Evolutionary conservation across 2,797 vertebrate genomes (phyloP), one percentile per base, ranked within the genome.

Genomic region (Falco columbarius): DNA sequence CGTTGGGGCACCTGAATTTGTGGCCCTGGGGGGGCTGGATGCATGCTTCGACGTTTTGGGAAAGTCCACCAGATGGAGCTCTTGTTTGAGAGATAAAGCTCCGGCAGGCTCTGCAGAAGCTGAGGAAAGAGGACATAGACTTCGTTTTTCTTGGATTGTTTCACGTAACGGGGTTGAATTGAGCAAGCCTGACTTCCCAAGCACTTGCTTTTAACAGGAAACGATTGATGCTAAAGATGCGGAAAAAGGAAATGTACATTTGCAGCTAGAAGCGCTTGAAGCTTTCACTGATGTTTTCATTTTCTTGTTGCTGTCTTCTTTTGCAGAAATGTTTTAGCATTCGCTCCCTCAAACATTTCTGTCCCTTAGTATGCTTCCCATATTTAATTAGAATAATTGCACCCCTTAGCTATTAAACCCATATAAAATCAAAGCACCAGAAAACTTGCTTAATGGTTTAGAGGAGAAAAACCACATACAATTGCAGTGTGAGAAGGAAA

Each of bases 11-110:
- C 12, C 4, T 6, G n/a, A 21, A 4, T 40, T 86, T 38, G n/a
- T 38, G n/a, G 26, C 47, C 36, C n/a, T 1, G 2, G 13, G 10
- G 70, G 26, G 23, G 24, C 36, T 32, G 54, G 30, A 2, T 18
- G 58, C 26, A 27, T 47, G 54, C 16, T 68, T 51, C 1, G 24
- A 18, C 12, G 3, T 91, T 92, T 94, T 49, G 32, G 79, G 42
- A 70, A 79, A 94, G 87, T 11, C 98, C 98, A 97, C 96, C 97
- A 98, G 98, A 96, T 98, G 98, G 98, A 96, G 97, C 96, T 97
- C 93, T 97, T 97, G 98, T 67, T 94, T 97, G 98, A 95, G 88
- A 73, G 93, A 98, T 30, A 29, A 83, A 66, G 47, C 42, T 68
- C 46, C 2, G 4, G 36, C 22, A 4, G 27, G n/a, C 34, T 32